Evolutionary conservation across 2,888 invertebrate genomes (phyloP).

Genomic region (Girardia tigrina): DNA sequence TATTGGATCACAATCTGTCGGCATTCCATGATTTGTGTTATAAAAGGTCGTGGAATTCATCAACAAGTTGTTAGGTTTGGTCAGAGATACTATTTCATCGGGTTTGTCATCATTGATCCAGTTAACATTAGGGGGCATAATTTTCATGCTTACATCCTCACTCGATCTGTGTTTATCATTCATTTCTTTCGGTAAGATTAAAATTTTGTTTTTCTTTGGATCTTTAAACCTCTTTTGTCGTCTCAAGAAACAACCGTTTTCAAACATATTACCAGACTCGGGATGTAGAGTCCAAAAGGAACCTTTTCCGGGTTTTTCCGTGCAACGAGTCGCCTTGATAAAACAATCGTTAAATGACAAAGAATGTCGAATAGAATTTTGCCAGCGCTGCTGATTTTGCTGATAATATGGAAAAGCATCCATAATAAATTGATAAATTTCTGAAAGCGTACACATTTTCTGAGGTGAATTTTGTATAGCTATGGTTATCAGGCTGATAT

Average conservation of each 20-base stretch:
- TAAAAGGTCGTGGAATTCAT: too few species aligned
- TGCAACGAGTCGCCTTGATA: slow-evolving; percentile 66
- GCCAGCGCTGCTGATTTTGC: slow-evolving; percentile 92
- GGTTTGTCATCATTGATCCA: too few species aligned
- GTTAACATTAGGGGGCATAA: too few species aligned
- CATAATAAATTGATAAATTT: slow-evolving; percentile 92
- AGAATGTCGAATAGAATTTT: slow-evolving; percentile 87
- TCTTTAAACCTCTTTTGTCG: slow-evolving; percentile 38
- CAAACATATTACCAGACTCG: slow-evolving; percentile 37
- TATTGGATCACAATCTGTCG: too few species aligned
- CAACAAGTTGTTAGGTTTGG: too few species aligned
- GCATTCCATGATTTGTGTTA: too few species aligned
- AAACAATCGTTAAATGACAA: slow-evolving; percentile 92
- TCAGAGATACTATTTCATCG: too few species aligned
- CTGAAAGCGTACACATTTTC: slow-evolving; percentile 79
- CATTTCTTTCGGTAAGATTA: too few species aligned
- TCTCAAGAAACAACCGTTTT: slow-evolving; percentile 37
- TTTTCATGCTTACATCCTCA: too few species aligned
- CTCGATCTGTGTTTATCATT: too few species aligned
- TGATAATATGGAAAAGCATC: slow-evolving; percentile 87
- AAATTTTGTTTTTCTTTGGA: slow-evolving; percentile 36
- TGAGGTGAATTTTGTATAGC: slow-evolving; percentile 82
- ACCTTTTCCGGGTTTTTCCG: slow-evolving; percentile 92
- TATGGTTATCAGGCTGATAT: slow-evolving; percentile 92
- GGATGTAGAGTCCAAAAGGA: slow-evolving; percentile 51